These are phyloP conservation scores for Menura novaehollandiae DNA, from an alignment of 2,113 vertebrate genomes.

Conservation along the genomic window DNA sequence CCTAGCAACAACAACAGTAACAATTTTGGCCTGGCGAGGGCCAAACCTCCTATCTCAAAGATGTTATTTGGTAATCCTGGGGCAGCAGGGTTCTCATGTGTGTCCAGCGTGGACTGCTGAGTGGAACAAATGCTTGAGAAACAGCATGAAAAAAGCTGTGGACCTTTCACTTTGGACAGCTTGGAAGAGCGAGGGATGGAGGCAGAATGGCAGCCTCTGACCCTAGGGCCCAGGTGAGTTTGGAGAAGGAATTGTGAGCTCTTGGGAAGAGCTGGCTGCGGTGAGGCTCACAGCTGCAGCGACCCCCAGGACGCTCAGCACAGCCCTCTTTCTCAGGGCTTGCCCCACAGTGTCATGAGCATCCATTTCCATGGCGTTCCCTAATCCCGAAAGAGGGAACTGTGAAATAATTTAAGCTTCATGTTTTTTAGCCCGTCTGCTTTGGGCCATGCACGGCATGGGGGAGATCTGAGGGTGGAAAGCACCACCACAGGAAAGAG, in stretches of 20 bases:
- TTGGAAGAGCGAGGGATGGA: not conserved
- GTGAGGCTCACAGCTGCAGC: not conserved
- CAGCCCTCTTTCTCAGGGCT: not conserved
- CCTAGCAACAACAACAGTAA: not conserved
- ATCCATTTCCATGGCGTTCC: not conserved
- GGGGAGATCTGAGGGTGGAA: not conserved
- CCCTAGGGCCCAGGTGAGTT: not conserved
- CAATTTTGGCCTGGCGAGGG: not conserved
- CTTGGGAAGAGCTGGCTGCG: not conserved
- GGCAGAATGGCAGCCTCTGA: not conserved
- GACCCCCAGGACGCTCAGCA: not conserved
- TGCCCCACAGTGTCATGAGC: fast-evolving
- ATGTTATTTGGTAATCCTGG: not conserved
- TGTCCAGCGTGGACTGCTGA: not conserved
- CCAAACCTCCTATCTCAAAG: not conserved
- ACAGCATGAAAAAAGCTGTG: not conserved
- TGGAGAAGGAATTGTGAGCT: not conserved
- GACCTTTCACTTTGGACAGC: not conserved
- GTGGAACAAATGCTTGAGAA: not conserved
- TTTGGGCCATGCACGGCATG: not conserved
- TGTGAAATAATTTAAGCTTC: not conserved
- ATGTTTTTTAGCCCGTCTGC: not conserved
- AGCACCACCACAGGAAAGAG: not conserved
- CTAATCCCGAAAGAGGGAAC: not conserved
- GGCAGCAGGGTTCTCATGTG: not conserved